Conservation (phyloP, 2,888 invertebrate species). For the Acronicta aceris region DNA sequence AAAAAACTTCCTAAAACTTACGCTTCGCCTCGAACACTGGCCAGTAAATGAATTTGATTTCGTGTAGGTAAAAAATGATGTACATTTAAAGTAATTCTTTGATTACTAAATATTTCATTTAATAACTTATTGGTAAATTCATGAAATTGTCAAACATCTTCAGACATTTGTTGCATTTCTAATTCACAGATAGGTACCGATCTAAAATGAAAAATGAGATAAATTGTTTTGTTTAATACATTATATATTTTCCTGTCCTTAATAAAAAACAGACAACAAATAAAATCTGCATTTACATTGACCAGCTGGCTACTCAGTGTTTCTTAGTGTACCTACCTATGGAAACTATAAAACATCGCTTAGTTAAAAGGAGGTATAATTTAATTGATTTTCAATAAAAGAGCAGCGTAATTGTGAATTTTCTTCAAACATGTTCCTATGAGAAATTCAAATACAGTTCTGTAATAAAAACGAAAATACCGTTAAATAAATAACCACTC, state of each 20-base stretch:
- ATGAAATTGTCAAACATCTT: too few species aligned
- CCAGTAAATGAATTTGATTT: constrained; percentile 63
- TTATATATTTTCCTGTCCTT: constrained; percentile 8
- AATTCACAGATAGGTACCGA: too few species aligned
- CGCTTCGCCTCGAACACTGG: constrained; percentile 56
- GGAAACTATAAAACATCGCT: constrained; percentile 18
- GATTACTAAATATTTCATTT: background rate
- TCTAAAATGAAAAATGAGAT: too few species aligned
- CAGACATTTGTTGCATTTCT: too few species aligned
- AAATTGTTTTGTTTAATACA: constrained; percentile 5
- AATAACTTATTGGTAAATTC: too few species aligned
- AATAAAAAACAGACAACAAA: constrained; percentile 20
- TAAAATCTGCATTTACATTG: constrained; percentile 26
- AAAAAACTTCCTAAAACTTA: constrained; percentile 61
- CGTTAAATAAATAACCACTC: background rate
- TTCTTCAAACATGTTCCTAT: background rate
- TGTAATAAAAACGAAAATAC: background rate
- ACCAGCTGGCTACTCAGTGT: constrained; percentile 24
- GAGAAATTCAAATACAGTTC: background rate
- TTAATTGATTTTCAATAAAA: background rate
- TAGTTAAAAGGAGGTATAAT: constrained; percentile 8
- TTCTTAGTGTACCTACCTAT: constrained; percentile 12
- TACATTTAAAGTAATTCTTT: constrained; percentile 18
- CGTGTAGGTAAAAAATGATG: constrained; percentile 31
- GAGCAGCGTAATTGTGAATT: background rate